A percentile compares a stretch with the other conserved stretches of the same genome.
phyloP scores from a whole-genome alignment of 2,888 invertebrate species.

The Xestia sexstrigata region DNA sequence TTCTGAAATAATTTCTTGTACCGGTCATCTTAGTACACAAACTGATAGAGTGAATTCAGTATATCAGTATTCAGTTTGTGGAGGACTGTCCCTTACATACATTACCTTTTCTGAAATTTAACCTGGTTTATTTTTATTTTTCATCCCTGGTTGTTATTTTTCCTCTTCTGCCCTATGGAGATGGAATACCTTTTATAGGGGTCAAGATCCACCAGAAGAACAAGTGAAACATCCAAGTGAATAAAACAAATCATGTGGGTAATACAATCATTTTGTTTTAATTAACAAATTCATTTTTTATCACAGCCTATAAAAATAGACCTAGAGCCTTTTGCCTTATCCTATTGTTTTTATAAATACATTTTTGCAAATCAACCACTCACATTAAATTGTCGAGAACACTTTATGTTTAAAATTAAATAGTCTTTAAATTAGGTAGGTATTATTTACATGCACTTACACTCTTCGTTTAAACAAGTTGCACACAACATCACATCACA shows the following conservation, averaged over 20 bases:
- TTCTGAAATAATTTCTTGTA: too few species aligned
- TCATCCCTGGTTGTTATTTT: not conserved
- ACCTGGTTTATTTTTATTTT: not conserved
- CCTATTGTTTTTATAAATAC: conserved; percentile 44
- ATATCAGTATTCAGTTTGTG: too few species aligned
- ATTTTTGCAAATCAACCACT: conserved; percentile 40
- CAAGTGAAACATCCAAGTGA: not conserved
- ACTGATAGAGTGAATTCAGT: too few species aligned
- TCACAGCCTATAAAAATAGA: conserved; percentile 83
- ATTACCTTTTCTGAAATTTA: not conserved
- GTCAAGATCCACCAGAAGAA: not conserved
- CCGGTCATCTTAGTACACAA: too few species aligned
- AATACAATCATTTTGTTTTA: conserved; percentile 42
- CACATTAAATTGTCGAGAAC: conserved; percentile 37
- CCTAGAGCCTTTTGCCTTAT: conserved; percentile 57
- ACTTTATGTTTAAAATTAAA: conserved; percentile 43
- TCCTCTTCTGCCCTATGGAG: not conserved
- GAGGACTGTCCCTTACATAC: too few species aligned
- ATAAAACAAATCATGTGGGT: conserved; percentile 34
- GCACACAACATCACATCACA: conserved; percentile 40
- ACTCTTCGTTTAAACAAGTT: conserved; percentile 33
- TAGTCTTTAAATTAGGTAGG: conserved; percentile 49
- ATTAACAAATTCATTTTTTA: conserved; percentile 69
- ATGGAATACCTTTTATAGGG: not conserved
- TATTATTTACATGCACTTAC: conserved; percentile 41